These are phyloP conservation scores for Harpagoxenus sublaevis DNA, from an alignment of 2,888 invertebrate genomes.

Conservation along the genomic window DNA sequence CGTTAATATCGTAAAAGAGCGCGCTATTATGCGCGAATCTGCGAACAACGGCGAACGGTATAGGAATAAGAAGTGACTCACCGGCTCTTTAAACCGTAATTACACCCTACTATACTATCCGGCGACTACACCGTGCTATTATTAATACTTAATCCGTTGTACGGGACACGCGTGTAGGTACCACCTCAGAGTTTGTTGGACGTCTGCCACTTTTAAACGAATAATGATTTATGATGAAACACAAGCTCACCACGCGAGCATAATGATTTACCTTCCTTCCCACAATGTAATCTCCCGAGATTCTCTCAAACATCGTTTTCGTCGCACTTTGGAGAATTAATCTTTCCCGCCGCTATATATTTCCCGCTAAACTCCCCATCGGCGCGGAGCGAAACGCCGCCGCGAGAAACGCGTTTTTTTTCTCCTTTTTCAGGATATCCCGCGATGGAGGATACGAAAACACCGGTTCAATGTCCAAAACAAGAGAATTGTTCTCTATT, in stretches of 20 bases:
- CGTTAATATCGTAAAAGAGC: background rate
- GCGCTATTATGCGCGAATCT: too few species aligned
- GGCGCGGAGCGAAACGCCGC: background rate
- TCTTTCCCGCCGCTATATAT: constrained; percentile 4
- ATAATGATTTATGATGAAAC: constrained; percentile 47
- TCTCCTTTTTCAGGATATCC: background rate
- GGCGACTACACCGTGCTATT: constrained; percentile 24
- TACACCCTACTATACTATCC: constrained; percentile 7
- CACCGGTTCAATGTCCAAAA: background rate
- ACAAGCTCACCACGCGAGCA: constrained; percentile 16
- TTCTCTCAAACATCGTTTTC: background rate
- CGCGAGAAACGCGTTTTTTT: background rate
- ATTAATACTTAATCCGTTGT: constrained; percentile 44
- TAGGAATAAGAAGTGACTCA: constrained; percentile 20
- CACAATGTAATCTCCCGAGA: constrained; percentile 28
- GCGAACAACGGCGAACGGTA: background rate
- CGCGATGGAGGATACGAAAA: background rate
- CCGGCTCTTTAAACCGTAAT: constrained; percentile 11
- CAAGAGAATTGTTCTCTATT: constrained; percentile 40
- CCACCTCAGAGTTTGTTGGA: constrained; percentile 37
- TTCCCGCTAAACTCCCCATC: background rate
- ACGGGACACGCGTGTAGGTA: constrained; percentile 8
- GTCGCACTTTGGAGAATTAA: constrained; percentile 2
- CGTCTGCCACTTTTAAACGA: constrained; percentile 51
- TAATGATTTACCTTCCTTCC: constrained; percentile 35